Percentiles rank a stretch among this genome's conserved stretches.
These are phyloP conservation scores for Euura lappo DNA, from an alignment of 1,140 invertebrate genomes.

Conservation along the genomic window DNA sequence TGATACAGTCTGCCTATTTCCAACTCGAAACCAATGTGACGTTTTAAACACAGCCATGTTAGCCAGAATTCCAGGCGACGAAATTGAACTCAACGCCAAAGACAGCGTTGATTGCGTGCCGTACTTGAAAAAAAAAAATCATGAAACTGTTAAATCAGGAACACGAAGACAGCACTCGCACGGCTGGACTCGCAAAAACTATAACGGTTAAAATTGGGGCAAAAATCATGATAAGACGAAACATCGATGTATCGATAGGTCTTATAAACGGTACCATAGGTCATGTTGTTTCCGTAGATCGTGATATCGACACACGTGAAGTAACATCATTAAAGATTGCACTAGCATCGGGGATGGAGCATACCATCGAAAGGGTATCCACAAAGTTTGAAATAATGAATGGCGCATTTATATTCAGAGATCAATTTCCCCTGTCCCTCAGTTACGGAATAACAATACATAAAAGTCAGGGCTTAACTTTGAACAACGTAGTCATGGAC, in stretches of 20 bases:
- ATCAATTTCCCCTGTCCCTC: slow-evolving; percentile 49
- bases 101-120: neutral
- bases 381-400: slow-evolving; percentile 23
- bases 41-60: slow-evolving; percentile 34
- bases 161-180: neutral
- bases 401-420: slow-evolving; percentile 25
- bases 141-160: neutral
- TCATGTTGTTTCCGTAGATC: slow-evolving; percentile 38
- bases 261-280: slow-evolving; percentile 48
- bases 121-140: neutral
- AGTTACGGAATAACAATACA: slow-evolving; percentile 47
- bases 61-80: neutral
- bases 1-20: slow-evolving; percentile 33
- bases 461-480: slow-evolving; percentile 48
- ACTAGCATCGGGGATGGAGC: slow-evolving; percentile 23
- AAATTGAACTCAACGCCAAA: neutral
- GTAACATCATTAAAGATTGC: slow-evolving; percentile 34
- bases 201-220: slow-evolving; percentile 40
- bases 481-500: slow-evolving; percentile 45
- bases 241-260: slow-evolving; percentile 45
- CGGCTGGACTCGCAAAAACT: neutral
- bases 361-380: slow-evolving; percentile 27
- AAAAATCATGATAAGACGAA: slow-evolving; percentile 45
- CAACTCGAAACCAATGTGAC: slow-evolving; percentile 30
- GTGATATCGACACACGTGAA: slow-evolving; percentile 32